A percentile compares a stretch with the other conserved stretches of the same genome.
Evolutionary conservation across 1,140 invertebrate species (phyloP).

Genomic region (Carcinoscorpius rotundicauda): DNA sequence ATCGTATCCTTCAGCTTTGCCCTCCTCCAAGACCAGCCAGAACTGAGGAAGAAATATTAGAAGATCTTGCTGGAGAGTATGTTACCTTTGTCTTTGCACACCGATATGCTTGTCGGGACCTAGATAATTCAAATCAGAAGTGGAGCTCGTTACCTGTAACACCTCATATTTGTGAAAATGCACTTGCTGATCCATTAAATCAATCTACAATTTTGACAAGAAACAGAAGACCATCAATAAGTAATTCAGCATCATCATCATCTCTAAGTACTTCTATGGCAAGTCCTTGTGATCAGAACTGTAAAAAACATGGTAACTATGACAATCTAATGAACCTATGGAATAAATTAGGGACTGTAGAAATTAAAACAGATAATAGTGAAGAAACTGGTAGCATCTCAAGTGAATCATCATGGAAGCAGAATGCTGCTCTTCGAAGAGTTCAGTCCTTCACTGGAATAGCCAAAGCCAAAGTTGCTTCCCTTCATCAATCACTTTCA

Average conservation of each 20-base stretch:
- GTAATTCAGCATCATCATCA: too few species aligned
- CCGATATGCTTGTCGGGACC: conserved; percentile 14
- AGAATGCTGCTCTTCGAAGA: conserved; percentile 15
- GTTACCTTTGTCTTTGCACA: conserved; percentile 26
- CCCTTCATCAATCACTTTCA: conserved; percentile 20
- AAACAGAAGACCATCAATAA: too few species aligned
- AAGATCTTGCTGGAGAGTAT: conserved; percentile 20
- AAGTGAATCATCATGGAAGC: conserved; percentile 12
- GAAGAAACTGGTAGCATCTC: too few species aligned
- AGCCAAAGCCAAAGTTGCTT: conserved; percentile 19
- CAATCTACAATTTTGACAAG: too few species aligned
- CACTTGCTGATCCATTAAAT: too few species aligned
- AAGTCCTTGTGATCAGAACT: too few species aligned
- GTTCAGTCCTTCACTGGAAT: conserved; percentile 24
- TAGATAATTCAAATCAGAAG: too few species aligned
- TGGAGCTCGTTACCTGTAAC: too few species aligned
- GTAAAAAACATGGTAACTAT: conserved; percentile 1
- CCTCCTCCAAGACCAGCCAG: not conserved
- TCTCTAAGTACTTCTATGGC: too few species aligned
- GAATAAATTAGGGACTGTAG: not conserved
- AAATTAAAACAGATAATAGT: not conserved
- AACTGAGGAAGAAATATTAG: not conserved
- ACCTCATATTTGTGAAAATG: too few species aligned
- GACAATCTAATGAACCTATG: conserved; percentile 1
- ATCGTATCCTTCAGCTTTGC: conserved; percentile 3